Percentiles rank a stretch among this genome's conserved stretches.
phyloP scores from a whole-genome alignment of 1,140 invertebrate species.

The Batillaria attramentaria region DNA sequence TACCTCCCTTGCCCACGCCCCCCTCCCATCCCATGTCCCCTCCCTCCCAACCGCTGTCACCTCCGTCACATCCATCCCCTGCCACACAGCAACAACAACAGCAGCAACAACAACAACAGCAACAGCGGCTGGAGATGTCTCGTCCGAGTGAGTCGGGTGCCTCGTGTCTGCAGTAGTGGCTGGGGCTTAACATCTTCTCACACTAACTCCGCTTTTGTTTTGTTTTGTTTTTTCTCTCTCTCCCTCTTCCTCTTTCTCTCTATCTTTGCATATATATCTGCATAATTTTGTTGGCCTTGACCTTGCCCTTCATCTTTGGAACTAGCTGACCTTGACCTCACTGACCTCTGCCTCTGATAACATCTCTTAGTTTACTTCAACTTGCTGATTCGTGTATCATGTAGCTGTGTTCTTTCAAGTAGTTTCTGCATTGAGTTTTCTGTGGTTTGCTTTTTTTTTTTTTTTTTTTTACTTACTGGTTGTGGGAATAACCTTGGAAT shows the following conservation, averaged over 20 bases:
- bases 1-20: constrained; percentile 1
- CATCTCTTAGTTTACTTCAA: no score
- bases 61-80: constrained; percentile 5
- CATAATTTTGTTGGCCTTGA: not conserved
- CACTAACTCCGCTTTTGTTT: not conserved
- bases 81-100: constrained; percentile 9
- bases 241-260: not conserved
- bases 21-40: constrained; percentile 25
- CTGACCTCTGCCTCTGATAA: no score
- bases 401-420: no score
- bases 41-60: constrained; percentile 20
- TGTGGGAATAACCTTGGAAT: no score
- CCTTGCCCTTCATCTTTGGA: no score
- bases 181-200: not conserved
- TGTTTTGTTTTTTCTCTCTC: not conserved
- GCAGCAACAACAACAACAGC: constrained; percentile 21
- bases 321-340: no score
- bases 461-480: no score
- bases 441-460: no score
- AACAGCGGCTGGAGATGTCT: not conserved
- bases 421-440: no score
- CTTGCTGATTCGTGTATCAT: no score
- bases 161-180: not conserved
- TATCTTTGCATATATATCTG: not conserved
- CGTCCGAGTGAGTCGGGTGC: constrained; percentile 18